Evolutionary conservation across 2,113 vertebrate species (phyloP), one percentile per base, ranked within the genome.

Genomic region (Oreochromis spilurus): DNA sequence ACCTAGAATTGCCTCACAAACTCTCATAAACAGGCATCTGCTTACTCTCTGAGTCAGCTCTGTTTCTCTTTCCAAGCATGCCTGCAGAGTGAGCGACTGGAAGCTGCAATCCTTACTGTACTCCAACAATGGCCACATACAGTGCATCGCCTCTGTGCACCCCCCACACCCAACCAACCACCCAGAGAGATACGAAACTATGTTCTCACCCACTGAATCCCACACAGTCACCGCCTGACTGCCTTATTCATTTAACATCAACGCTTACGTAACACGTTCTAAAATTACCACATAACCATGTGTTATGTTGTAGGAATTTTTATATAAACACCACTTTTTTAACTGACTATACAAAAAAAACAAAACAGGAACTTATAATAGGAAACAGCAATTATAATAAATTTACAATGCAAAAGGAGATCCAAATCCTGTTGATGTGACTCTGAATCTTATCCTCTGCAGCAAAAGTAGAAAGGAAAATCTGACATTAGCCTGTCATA

Each of bases 71-170:
- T 55, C 38, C 8, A 48, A 43, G 72, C 54, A 58, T 17, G 31
- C 43, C 75, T 82, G 52, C 55, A 72, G 75, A 67, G 52, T 78
- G 83, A 79, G 52, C 19, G 6, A 84, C 31, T 58, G 62, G 58
- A 60, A 62, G 79, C 40, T 60, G 78, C n/a, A 7, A 10, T 53
- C 11, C 7, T 14, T 6, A 79, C 65, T 36, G 57, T 83, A 53
- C 67, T 7, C 60, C 36, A 91, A 82, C 67, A 84, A 57, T 78
- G 83, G 80, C 82, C 72, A 13, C 17, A 86, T 24, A 88, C 83
- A 89, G 45, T 80, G 3, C 29, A 81, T 4, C 24, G 34, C 34
- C 45, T 58, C 58, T 60, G 50, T 21, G 9, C 52, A 54, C 52
- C 26, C 26, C 48, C 12, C 16, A 9, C 79, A 83, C 14, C 9